Conservation (phyloP, 2,888 invertebrate genomes). For the Drepanosiphum platanoidis region DNA sequence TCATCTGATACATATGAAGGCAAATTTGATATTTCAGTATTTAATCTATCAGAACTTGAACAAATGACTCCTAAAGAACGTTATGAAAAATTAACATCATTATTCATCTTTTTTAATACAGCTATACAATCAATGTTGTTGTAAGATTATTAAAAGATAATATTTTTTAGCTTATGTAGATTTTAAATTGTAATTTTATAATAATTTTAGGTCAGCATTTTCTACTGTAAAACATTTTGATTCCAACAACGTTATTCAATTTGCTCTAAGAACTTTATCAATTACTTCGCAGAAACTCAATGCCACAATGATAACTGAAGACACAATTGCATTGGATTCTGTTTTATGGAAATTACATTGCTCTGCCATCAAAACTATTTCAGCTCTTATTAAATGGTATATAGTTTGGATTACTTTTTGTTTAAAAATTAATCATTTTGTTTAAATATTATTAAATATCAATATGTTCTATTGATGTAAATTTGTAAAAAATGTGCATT, state of each 20-base stretch:
- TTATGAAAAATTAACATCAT: constrained; percentile 54
- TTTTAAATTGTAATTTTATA: constrained; percentile 10
- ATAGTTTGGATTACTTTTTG: not conserved
- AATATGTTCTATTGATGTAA: not conserved
- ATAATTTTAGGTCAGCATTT: constrained; percentile 61
- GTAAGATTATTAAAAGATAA: constrained; percentile 43
- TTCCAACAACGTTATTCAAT: constrained; percentile 60
- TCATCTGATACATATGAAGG: constrained; percentile 37
- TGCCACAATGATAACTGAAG: constrained; percentile 49
- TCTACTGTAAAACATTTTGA: constrained; percentile 62
- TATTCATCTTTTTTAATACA: constrained; percentile 47
- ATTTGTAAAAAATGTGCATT: not conserved
- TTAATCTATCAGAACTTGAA: constrained; percentile 43
- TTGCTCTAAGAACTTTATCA: constrained; percentile 59
- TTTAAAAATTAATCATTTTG: constrained; percentile 2
- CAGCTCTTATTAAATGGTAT: constrained; percentile 63
- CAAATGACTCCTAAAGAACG: constrained; percentile 53
- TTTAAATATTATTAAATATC: not conserved
- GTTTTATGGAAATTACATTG: constrained; percentile 62
- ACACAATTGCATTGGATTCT: constrained; percentile 59
- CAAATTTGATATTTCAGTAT: constrained; percentile 43
- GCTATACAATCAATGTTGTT: constrained; percentile 62
- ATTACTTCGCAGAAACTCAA: constrained; percentile 60
- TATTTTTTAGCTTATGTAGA: not conserved
- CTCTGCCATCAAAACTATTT: constrained; percentile 57